phyloP scores from a whole-genome alignment of 2,113 vertebrate genomes.

The Eulemur rufifrons region DNA sequence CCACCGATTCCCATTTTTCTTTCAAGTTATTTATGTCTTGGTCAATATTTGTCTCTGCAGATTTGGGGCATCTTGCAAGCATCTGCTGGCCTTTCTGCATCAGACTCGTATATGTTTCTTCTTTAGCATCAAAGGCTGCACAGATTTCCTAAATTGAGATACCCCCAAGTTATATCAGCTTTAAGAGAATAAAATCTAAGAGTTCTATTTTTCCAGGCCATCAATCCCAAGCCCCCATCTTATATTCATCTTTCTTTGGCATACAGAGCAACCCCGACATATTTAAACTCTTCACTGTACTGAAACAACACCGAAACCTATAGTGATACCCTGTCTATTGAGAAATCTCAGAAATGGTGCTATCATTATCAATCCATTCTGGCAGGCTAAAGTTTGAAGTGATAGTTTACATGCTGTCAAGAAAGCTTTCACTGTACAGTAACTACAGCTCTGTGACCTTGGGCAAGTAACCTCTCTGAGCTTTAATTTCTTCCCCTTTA shows the following conservation, averaged over 20 bases:
- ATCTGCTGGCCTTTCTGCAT: constrained; percentile 93
- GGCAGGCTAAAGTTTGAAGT: background rate
- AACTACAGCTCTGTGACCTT: background rate
- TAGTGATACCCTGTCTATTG: fast-evolving
- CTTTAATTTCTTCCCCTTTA: background rate
- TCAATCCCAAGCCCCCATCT: background rate
- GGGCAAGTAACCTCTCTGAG: background rate
- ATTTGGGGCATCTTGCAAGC: constrained; percentile 87
- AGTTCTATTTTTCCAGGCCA: background rate
- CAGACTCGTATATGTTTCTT: constrained; percentile 90
- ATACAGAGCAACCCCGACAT: background rate
- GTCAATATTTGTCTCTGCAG: constrained; percentile 93
- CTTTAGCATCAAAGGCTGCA: constrained; percentile 92
- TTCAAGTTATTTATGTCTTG: constrained; percentile 94
- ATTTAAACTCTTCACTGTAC: background rate
- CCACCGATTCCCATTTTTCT: constrained; percentile 95
- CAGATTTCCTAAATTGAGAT: constrained; percentile 92
- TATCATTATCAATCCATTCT: background rate
- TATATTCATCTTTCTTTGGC: background rate
- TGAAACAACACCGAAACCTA: background rate
- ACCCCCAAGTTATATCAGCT: constrained; percentile 38
- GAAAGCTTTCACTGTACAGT: background rate
- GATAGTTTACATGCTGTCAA: background rate
- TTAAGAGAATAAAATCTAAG: constrained; percentile 4
- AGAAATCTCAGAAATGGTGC: background rate